phyloP scores from a whole-genome alignment of 2,888 invertebrate genomes.

The Trilocha varians region DNA sequence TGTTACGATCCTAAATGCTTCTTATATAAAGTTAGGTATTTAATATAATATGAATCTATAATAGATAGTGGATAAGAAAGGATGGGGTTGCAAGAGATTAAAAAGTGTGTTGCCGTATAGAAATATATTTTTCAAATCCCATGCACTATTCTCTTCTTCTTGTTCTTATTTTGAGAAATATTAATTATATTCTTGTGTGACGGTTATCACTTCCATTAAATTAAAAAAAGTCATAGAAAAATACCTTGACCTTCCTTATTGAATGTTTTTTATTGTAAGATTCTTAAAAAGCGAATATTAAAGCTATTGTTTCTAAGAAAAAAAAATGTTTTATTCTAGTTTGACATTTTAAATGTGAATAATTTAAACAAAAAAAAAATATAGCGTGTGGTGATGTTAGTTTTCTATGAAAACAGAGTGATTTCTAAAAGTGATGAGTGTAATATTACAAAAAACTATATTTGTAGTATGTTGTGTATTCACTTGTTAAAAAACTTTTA shows the following conservation, averaged over 20 bases:
- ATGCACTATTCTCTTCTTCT: no score
- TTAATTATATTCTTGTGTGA: no score
- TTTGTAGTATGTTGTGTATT: no score
- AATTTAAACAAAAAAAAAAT: neutral
- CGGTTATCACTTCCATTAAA: no score
- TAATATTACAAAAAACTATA: neutral
- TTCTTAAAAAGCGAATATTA: no score
- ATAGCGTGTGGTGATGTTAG: constrained; percentile 28
- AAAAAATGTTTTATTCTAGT: neutral
- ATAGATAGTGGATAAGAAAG: constrained; percentile 34
- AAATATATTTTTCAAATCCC: neutral
- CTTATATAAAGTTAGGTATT: constrained; percentile 26
- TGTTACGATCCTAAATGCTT: constrained; percentile 32
- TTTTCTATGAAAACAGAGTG: constrained; percentile 20
- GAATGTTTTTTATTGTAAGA: no score
- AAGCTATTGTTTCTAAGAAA: neutral
- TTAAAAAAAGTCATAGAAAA: no score
- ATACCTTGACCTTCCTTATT: no score
- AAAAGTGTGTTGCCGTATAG: constrained; percentile 5
- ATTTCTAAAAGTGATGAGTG: neutral
- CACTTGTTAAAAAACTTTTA: no score
- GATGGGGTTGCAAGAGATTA: constrained; percentile 20
- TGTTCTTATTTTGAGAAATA: no score
- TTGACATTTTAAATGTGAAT: neutral
- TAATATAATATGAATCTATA: constrained; percentile 21